A percentile compares a stretch with the other conserved stretches of the same genome.
Evolutionary conservation across 2,113 vertebrate genomes (phyloP).

Genomic region (Crotalus viridis): DNA sequence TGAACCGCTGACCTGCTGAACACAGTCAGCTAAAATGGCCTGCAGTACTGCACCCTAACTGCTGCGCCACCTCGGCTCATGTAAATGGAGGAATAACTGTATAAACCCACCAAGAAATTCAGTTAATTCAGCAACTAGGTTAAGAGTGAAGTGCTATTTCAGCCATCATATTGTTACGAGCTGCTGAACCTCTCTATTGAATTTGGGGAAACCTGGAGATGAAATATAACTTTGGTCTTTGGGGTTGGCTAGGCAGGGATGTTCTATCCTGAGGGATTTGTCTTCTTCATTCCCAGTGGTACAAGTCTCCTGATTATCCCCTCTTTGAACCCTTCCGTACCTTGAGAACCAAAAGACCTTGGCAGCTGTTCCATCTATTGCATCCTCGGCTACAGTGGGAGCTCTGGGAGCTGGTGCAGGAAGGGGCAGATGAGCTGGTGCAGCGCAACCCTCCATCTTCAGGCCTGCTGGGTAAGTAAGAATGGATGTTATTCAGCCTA

Average conservation of each 20-base stretch:
- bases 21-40: no score
- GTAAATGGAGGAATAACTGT: neutral
- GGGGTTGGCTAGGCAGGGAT: neutral
- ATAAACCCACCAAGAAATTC: neutral
- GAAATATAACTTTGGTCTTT: neutral
- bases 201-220: neutral
- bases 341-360: conserved; percentile 71
- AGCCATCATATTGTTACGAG: neutral
- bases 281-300: conserved; percentile 65
- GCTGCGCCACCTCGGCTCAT: no score
- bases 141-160: neutral
- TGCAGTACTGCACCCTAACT: no score
- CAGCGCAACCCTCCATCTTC: conserved; percentile 81
- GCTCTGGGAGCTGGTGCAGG: conserved; percentile 76
- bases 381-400: conserved; percentile 77
- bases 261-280: neutral
- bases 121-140: neutral
- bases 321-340: conserved; percentile 77
- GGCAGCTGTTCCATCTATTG: conserved; percentile 77
- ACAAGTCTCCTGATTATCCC: conserved; percentile 76
- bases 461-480: conserved; percentile 71
- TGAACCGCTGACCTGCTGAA: no score
- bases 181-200: neutral
- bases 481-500: neutral
- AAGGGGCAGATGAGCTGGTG: conserved; percentile 76